Evolutionary conservation across 23 tunicate genomes (phyloP).

Genomic region (Halocynthia aurantium): DNA sequence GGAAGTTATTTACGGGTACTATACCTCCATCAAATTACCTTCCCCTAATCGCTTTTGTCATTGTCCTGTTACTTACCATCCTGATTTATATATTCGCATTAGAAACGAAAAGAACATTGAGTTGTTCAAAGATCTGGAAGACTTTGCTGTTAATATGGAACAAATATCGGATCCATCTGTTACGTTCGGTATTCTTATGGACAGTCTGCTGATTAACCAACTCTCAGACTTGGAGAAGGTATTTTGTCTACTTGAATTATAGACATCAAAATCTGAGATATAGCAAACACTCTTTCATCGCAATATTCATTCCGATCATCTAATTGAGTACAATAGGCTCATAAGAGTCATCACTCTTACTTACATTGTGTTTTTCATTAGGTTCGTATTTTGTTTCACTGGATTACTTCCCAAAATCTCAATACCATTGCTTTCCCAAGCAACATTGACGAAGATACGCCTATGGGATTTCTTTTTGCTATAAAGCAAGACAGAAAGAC

Average conservation of each 20-base stretch:
- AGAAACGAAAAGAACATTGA: constrained; percentile 54
- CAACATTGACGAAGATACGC: constrained; percentile 54
- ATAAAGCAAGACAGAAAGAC: constrained; percentile 48
- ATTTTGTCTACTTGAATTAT: neutral
- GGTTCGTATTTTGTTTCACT: constrained; percentile 77
- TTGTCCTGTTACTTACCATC: neutral
- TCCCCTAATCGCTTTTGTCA: neutral
- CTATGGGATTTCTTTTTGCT: constrained; percentile 51
- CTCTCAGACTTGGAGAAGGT: constrained; percentile 72
- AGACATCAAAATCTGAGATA: no score
- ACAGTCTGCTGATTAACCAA: constrained; percentile 32
- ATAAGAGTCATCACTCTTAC: neutral
- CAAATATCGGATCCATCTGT: constrained; percentile 26
- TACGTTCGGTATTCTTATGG: constrained; percentile 53
- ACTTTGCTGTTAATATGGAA: constrained; percentile 50
- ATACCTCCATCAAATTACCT: neutral
- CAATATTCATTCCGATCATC: neutral
- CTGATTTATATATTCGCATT: neutral
- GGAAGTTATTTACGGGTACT: constrained; percentile 49
- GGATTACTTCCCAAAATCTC: constrained; percentile 66
- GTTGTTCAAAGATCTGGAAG: constrained; percentile 58
- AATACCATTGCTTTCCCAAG: constrained; percentile 48
- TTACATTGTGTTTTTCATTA: neutral
- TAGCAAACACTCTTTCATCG: neutral
- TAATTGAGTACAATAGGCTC: neutral